Percentiles rank a stretch among this genome's conserved stretches.
Conservation (phyloP, 2,113 vertebrate species). For the Corydoras sp. region DNA sequence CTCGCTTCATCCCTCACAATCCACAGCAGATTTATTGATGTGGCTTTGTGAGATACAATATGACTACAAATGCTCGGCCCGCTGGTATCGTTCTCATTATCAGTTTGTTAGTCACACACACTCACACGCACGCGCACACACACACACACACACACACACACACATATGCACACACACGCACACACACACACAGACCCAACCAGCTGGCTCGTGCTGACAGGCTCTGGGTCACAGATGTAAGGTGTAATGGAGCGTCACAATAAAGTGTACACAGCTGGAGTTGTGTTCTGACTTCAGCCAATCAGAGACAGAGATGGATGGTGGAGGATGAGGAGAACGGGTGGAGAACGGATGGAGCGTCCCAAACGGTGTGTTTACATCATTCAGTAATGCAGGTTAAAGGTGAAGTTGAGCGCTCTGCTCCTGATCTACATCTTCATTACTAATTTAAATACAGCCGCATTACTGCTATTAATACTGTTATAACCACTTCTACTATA, state of each 20-base stretch:
- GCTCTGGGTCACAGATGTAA: constrained; percentile 37
- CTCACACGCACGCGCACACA: background rate
- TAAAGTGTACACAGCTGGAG: constrained; percentile 48
- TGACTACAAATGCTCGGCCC: constrained; percentile 13
- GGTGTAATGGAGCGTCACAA: constrained; percentile 45
- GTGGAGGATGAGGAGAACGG: no score
- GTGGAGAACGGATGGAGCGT: no score
- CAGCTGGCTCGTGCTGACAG: constrained; percentile 50
- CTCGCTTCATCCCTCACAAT: constrained; percentile 4
- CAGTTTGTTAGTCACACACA: background rate
- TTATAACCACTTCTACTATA: no score
- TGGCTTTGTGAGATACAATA: constrained; percentile 14
- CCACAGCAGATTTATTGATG: constrained; percentile 10
- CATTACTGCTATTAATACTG: no score
- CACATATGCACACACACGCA: background rate
- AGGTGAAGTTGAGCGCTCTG: no score
- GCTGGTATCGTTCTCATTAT: background rate
- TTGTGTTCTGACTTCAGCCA: constrained; percentile 31
- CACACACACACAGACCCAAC: constrained; percentile 25
- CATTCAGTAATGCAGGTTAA: no score
- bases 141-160: background rate
- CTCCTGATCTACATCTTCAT: no score
- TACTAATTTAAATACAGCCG: no score
- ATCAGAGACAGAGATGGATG: constrained; percentile 2
- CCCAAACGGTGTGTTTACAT: no score